Conservation (phyloP, 2,113 vertebrate species). For the Tricholaema leucomelas region DNA sequence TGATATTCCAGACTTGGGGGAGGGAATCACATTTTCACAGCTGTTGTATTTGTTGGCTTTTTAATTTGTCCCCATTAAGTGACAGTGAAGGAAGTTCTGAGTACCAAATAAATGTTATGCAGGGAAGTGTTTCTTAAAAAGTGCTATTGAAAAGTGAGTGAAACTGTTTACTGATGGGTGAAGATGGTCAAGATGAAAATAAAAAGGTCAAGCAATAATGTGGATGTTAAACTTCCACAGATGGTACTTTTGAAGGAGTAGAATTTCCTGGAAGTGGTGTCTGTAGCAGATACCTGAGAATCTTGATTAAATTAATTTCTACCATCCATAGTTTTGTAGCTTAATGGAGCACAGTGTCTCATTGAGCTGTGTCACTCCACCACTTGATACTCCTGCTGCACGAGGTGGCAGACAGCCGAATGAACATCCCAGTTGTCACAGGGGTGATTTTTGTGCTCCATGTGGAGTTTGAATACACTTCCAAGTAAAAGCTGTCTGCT, state of each 20-base stretch:
- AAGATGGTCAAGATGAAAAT: neutral
- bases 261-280: neutral
- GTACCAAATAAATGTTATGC: neutral
- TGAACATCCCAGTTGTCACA: neutral
- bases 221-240: neutral
- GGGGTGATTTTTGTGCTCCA: neutral
- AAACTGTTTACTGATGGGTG: neutral
- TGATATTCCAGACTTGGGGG: neutral
- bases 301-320: neutral
- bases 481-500: neutral
- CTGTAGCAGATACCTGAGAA: neutral
- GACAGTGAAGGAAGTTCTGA: neutral
- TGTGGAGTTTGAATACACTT: neutral
- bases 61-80: neutral
- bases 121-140: neutral
- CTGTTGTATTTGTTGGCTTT: neutral
- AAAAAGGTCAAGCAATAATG: neutral
- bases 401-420: neutral
- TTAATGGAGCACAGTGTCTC: neutral
- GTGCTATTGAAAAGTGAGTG: neutral
- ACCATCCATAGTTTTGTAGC: neutral
- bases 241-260: neutral
- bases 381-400: neutral
- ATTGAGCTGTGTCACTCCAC: neutral
- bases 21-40: neutral